These are phyloP conservation scores for Serinus canaria DNA, from an alignment of 2,113 vertebrate species.

Conservation along the genomic window DNA sequence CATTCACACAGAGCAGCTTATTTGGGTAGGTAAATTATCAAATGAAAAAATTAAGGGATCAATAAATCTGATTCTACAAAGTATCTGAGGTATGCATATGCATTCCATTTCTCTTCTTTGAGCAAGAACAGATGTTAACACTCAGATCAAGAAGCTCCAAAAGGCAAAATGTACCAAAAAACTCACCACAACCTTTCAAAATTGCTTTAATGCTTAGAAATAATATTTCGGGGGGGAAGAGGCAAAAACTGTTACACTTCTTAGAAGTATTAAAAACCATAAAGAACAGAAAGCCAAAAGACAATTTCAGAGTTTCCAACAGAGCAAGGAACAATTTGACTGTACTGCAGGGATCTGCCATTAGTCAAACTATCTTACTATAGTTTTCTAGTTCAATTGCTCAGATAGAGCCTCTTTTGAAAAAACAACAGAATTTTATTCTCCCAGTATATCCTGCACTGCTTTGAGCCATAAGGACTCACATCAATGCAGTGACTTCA, in stretches of 20 bases:
- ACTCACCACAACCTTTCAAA: neutral
- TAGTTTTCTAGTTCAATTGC: neutral
- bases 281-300: neutral
- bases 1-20: neutral
- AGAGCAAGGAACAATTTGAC: neutral
- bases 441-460: neutral
- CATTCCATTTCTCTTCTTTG: neutral
- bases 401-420: neutral
- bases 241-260: neutral
- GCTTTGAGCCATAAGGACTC: neutral
- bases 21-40: neutral
- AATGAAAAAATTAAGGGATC: neutral
- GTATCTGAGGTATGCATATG: neutral
- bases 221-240: neutral
- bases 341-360: neutral
- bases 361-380: neutral
- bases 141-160: neutral
- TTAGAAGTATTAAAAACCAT: neutral
- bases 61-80: neutral
- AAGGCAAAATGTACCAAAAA: neutral
- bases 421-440: neutral
- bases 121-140: neutral
- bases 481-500: neutral
- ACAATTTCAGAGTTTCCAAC: neutral
- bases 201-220: neutral